Evolutionary conservation across 1,140 invertebrate species (phyloP).

Genomic region (Eurosta solidaginis): DNA sequence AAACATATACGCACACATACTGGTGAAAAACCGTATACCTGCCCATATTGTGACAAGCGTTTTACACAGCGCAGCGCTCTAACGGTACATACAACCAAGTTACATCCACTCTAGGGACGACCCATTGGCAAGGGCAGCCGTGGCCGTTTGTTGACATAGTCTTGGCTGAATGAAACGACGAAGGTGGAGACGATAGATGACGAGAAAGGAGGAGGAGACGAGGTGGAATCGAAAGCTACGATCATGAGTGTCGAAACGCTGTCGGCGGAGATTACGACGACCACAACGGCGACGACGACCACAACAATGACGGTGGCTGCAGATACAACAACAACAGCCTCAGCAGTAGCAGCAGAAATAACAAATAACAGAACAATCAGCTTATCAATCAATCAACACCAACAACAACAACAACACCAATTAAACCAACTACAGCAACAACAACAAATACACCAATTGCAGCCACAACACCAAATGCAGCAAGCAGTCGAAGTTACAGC

Average conservation of each 20-base stretch:
- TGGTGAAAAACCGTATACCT: conserved; percentile 57
- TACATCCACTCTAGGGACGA: conserved; percentile 59
- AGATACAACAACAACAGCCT: neutral
- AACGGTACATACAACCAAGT: conserved; percentile 57
- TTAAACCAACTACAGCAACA: neutral
- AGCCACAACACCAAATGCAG: neutral
- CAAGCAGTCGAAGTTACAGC: neutral
- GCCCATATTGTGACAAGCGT: conserved; percentile 57
- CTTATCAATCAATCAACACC: neutral
- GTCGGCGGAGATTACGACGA: neutral
- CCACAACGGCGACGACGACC: neutral
- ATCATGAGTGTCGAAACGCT: neutral
- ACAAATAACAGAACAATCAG: neutral
- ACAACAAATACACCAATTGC: neutral
- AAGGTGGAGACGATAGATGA: neutral
- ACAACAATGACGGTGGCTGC: neutral
- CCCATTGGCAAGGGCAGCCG: conserved; percentile 35
- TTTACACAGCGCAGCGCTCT: conserved; percentile 57
- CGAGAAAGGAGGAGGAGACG: no score
- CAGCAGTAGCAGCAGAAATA: neutral
- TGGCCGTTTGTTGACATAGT: conserved; percentile 26
- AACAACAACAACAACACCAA: neutral
- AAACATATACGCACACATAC: conserved; percentile 59
- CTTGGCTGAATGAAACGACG: neutral
- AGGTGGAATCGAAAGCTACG: no score